Percentiles rank a stretch among this genome's conserved stretches.
These are phyloP conservation scores for Hesperia comma DNA, from an alignment of 2,888 invertebrate genomes.

Conservation along the genomic window DNA sequence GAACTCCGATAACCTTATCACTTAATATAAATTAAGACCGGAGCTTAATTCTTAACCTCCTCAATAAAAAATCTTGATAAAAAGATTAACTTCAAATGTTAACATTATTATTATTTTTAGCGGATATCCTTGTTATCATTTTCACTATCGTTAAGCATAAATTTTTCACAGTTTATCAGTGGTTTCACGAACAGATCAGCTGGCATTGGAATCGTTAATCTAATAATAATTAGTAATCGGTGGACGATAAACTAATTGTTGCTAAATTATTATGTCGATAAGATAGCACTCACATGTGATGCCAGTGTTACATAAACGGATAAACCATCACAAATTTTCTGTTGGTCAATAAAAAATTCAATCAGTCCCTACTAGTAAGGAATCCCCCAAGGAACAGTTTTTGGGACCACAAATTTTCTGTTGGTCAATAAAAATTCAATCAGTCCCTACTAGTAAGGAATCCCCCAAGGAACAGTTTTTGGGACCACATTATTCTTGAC, in stretches of 20 bases:
- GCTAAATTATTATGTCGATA: not conserved
- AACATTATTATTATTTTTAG: not conserved
- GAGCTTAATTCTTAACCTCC: not conserved
- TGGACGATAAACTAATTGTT: not conserved
- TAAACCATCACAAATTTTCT: not conserved
- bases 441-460: too few relatives aligned
- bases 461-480: not conserved
- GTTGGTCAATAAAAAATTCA: too few relatives aligned
- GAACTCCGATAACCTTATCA: slow-evolving; percentile 1
- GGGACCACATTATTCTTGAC: not conserved
- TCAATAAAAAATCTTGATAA: slow-evolving; percentile 8
- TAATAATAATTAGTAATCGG: slow-evolving; percentile 11
- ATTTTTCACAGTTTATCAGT: not conserved
- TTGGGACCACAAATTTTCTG: not conserved
- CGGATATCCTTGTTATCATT: not conserved
- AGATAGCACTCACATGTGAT: not conserved
- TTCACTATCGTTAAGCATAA: not conserved
- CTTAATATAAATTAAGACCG: not conserved
- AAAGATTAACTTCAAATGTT: not conserved
- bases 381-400: not conserved
- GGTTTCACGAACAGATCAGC: slow-evolving; percentile 3
- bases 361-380: too few relatives aligned
- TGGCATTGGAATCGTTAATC: not conserved
- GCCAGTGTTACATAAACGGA: not conserved
- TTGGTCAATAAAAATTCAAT: too few relatives aligned